Evolutionary conservation across 2,113 vertebrate species (phyloP).

Genomic region (Melanotaenia duboulayi): DNA sequence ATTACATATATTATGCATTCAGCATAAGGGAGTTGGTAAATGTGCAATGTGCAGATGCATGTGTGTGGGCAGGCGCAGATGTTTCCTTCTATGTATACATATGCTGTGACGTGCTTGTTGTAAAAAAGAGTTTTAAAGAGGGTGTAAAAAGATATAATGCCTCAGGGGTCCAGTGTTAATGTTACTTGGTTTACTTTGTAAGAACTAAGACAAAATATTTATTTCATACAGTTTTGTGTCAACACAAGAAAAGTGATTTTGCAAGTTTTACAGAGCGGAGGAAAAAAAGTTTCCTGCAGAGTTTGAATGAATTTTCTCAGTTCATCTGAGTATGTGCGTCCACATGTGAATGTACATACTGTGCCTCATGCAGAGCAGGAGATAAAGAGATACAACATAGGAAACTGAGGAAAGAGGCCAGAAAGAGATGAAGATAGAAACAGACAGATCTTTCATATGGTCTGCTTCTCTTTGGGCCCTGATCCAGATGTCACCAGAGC

Average conservation of each 20-base stretch:
- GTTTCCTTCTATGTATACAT: constrained; percentile 76
- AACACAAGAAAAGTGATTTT: constrained; percentile 62
- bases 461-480: constrained; percentile 52
- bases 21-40: constrained; percentile 75
- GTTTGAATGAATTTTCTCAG: constrained; percentile 47
- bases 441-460: constrained; percentile 55
- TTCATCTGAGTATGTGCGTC: constrained; percentile 30
- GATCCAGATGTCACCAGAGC: constrained; percentile 73
- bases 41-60: constrained; percentile 64
- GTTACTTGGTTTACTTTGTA: constrained; percentile 72
- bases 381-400: constrained; percentile 45
- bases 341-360: constrained; percentile 41
- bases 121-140: constrained; percentile 75
- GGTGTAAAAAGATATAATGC: constrained; percentile 67
- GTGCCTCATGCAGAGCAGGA: constrained; percentile 47
- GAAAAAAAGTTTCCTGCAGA: constrained; percentile 56
- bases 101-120: constrained; percentile 75
- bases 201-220: constrained; percentile 75
- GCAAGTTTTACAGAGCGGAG: constrained; percentile 37
- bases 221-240: constrained; percentile 67
- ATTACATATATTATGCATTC: constrained; percentile 88
- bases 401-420: constrained; percentile 32
- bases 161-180: constrained; percentile 72
- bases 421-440: constrained; percentile 46
- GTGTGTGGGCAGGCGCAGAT: constrained; percentile 67